Evolutionary conservation across 2,113 vertebrate species (phyloP), one percentile per base, ranked within the genome.

Genomic region (Apteryx owenii): DNA sequence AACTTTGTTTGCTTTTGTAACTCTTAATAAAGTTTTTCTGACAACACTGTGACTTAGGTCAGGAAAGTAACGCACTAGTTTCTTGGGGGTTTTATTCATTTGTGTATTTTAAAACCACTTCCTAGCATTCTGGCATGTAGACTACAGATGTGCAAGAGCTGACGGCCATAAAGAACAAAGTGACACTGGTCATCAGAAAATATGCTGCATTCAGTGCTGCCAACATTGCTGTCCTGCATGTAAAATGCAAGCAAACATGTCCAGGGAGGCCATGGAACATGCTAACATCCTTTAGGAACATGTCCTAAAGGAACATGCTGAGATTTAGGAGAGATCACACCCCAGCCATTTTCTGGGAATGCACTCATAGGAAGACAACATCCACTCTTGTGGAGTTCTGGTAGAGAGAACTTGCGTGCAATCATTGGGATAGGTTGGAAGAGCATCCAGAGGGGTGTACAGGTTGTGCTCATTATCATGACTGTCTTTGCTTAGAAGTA

Each of bases 301-400:
- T 15, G 17, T n/a, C 70, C 56, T 40, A 13, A 46, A 58, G 66
- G 61, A 80, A 25, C 2, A 2, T 64, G n/a, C 71, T 54, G 65
- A 75, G 38, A 53, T 22, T 72, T 36, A 5, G 48, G 42, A 72
- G 36, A 38, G 66, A 50, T 15, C 31, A 4, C 7, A 0, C 31
- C 50, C 26, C 26, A 9, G 21, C 13, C 14, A 1, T 38, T 85
- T 42, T 54, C 61, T 71, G 60, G 51, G 64, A 25, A 28, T 9
- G 23, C 3, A 2, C 3, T 0, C 36, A 20, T 12, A n/a, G 36
- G 65, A 51, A 71, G 22, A 51, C 7, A 1, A 0, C 12, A 12
- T 42, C 29, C 51, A 40, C 38, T 76, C 4, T 10, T 22, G 17
- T 21, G 3, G 33, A 3, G 46, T 69, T 10, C 33, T 50, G 56